phyloP scores from a whole-genome alignment of 2,888 invertebrate genomes.

The Nysson spinosus region DNA sequence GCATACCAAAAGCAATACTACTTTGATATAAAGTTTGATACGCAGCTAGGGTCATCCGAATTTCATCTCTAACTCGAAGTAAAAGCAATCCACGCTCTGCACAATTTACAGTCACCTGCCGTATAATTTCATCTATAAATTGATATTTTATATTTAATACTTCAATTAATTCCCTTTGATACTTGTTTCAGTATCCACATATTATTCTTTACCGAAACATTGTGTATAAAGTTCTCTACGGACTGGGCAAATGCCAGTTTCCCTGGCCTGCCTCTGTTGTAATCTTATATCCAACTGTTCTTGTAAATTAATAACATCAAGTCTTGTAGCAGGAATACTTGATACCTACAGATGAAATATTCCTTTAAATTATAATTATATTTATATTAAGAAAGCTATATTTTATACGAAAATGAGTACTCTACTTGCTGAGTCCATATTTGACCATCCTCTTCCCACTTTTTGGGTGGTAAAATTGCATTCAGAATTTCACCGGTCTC shows the following conservation, averaged over 20 bases:
- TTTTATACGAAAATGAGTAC: neutral
- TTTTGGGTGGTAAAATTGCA: constrained; percentile 94
- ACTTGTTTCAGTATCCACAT: neutral
- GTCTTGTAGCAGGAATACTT: constrained; percentile 95
- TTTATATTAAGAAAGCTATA: neutral
- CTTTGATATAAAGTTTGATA: constrained; percentile 98
- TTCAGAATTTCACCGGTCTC: constrained; percentile 96
- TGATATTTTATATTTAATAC: neutral
- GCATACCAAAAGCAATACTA: constrained; percentile 97
- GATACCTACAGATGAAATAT: constrained; percentile 83
- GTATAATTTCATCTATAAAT: constrained; percentile 86
- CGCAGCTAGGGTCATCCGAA: constrained; percentile 96
- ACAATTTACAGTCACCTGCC: constrained; percentile 98
- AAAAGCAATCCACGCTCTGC: constrained; percentile 96
- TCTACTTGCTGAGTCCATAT: constrained; percentile 90
- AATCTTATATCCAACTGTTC: constrained; percentile 95
- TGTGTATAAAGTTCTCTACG: constrained; percentile 96
- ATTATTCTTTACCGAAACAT: constrained; percentile 85
- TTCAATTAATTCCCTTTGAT: neutral
- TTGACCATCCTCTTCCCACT: constrained; percentile 97
- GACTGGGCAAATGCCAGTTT: constrained; percentile 97
- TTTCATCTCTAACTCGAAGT: constrained; percentile 95
- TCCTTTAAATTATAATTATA: neutral
- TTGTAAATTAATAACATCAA: constrained; percentile 97
- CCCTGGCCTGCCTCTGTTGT: constrained; percentile 94